These are phyloP conservation scores for Tympanuchus pallidicinctus DNA, from an alignment of 2,113 vertebrate species.

Conservation along the genomic window DNA sequence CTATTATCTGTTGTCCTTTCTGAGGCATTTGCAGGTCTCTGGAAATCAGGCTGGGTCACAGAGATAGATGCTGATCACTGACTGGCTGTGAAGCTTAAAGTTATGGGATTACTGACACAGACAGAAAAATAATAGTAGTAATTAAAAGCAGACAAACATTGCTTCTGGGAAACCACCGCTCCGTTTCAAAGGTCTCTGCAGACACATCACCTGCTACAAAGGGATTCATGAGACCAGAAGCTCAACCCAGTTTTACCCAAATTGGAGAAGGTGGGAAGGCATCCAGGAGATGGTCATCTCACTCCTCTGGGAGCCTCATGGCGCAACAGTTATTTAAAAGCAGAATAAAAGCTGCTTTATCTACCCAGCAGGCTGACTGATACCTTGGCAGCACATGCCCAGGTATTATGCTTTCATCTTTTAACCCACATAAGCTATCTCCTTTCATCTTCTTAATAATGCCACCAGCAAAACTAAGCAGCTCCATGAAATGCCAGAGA, in stretches of 20 bases:
- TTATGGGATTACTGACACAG: background rate
- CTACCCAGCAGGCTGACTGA: background rate
- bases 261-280: background rate
- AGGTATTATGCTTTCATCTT: background rate
- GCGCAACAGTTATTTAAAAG: background rate
- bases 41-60: background rate
- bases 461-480: background rate
- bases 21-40: background rate
- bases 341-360: background rate
- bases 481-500: too few relatives aligned
- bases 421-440: background rate
- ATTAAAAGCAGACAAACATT: background rate
- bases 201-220: background rate
- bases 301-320: background rate
- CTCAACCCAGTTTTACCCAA: background rate
- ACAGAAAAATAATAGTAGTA: background rate
- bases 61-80: background rate
- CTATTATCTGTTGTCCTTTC: background rate
- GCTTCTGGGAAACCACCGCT: background rate
- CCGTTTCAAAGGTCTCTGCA: background rate
- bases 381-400: background rate
- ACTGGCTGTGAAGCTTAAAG: background rate
- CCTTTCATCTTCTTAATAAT: background rate
- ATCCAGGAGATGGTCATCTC: background rate
- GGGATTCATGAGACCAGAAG: background rate